Evolutionary conservation across 1,140 invertebrate species (phyloP).

Genomic region (Papilio polyxenes): DNA sequence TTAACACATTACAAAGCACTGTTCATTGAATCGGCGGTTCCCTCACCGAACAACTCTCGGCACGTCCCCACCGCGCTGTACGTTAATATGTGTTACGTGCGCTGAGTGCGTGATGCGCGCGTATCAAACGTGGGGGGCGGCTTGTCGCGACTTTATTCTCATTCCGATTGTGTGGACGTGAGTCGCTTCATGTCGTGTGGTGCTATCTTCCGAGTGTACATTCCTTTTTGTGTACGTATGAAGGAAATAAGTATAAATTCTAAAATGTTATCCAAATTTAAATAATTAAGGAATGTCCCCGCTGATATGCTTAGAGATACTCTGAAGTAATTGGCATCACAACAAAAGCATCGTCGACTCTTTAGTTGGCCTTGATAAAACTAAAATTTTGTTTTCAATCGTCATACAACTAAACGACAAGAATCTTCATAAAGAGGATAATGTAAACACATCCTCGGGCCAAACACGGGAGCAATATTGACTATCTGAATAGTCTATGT

Average conservation of each 20-base stretch:
- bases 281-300: too few species aligned
- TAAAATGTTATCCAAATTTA: too few species aligned
- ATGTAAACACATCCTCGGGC: conserved; percentile 29
- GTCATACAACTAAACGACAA: conserved; percentile 1
- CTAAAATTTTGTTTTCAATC: not conserved
- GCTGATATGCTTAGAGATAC: not conserved
- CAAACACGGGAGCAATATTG: conserved; percentile 26
- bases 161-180: conserved; percentile 74
- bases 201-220: not conserved
- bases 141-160: conserved; percentile 67
- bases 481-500: conserved; percentile 40
- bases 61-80: conserved; percentile 64
- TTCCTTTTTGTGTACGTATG: not conserved
- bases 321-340: not conserved
- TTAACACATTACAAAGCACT: conserved; percentile 42
- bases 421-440: conserved; percentile 27
- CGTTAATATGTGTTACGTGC: conserved; percentile 76
- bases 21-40: conserved; percentile 67
- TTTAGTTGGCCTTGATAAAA: not conserved
- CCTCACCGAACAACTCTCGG: conserved; percentile 49
- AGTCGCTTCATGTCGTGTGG: conserved; percentile 61
- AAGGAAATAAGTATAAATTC: not conserved
- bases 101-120: conserved; percentile 63
- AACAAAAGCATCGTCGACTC: not conserved
- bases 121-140: conserved; percentile 65